Base-by-base conservation (phyloP, 2,888 invertebrate species). In the Drosophila pegasa region DNA sequence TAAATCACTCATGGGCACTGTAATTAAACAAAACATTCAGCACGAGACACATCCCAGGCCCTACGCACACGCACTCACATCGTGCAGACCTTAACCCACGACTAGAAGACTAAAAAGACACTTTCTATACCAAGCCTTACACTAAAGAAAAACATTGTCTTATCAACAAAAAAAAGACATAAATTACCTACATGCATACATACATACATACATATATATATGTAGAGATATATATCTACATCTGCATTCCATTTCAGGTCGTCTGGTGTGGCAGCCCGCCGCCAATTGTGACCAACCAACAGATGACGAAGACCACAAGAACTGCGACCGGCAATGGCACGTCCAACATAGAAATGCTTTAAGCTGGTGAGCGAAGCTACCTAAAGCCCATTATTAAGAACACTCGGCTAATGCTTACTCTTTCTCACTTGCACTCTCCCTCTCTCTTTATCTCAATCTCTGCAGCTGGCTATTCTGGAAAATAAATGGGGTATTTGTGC, bases 251-350 rank as follows among this genome's bases (percentile, higher is more conserved):
- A 0, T 8, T 12, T 2, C 43, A 92, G 92, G 90, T 92, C 65
- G 92, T 92, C 41, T 92, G 92, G 92, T 92, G 92, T 56, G 91
- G 92, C 60, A 91, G 89, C 65, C 91, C 92, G 20, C 92, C 91
- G 27, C 90, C 89, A 37, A 72, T 92, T 60, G 81, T 91, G 57
- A 88, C 90, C 72, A 89, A 90, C 69, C 91, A 91, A 64, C 92
- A 92, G 71, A 92, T 93, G 25, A 95, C 95, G 40, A 95, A 95
- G 90, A 95, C 95, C 0, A 95, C 95, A 3, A 93, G 95, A 63
- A 95, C 95, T 55, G 82, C 85, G 16, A 93, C 93, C 52, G 95
- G 95, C 82, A 95, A 95, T 89, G 95, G 95, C 14, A 95, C 91
- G 45, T 92, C 92, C 78, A 92, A 92, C 75, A 90, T 90, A 71